Evolutionary conservation across 2,888 invertebrate genomes (phyloP).

Genomic region (Toxonevra muliebris): DNA sequence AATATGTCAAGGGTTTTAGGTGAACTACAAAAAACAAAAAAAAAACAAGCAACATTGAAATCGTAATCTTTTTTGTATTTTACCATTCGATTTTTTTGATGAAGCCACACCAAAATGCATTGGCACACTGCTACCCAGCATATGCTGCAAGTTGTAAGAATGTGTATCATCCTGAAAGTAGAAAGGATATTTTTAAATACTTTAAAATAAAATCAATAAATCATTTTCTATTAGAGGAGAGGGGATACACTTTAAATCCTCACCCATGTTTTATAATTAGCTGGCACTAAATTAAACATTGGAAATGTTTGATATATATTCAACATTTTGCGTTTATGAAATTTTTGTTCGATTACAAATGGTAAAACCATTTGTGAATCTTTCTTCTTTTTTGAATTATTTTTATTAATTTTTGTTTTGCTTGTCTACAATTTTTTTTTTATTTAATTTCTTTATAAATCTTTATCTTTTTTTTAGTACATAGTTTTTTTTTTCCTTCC

Average conservation of each 20-base stretch:
- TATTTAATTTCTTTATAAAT: not conserved
- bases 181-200: not conserved
- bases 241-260: conserved; percentile 13
- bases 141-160: conserved; percentile 45
- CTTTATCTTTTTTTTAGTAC: no score
- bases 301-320: conserved; percentile 46
- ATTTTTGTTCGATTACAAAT: conserved; percentile 42
- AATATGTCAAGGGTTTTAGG: no score
- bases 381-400: not conserved
- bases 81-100: conserved; percentile 46
- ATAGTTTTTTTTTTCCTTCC: no score
- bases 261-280: conserved; percentile 44
- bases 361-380: conserved; percentile 44
- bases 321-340: conserved; percentile 43
- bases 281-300: conserved; percentile 45
- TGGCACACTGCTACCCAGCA: conserved; percentile 44
- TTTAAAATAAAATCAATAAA: not conserved
- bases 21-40: no score
- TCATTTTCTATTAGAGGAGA: no score
- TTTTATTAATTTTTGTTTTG: not conserved
- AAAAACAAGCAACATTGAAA: no score
- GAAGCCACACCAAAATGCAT: conserved; percentile 44
- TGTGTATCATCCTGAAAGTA: conserved; percentile 47
- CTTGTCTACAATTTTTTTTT: not conserved
- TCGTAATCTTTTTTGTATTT: conserved; percentile 22